A percentile compares a stretch with the other conserved stretches of the same genome.
Conservation (phyloP, 2,113 vertebrate species). For the Alectura lathami region DNA sequence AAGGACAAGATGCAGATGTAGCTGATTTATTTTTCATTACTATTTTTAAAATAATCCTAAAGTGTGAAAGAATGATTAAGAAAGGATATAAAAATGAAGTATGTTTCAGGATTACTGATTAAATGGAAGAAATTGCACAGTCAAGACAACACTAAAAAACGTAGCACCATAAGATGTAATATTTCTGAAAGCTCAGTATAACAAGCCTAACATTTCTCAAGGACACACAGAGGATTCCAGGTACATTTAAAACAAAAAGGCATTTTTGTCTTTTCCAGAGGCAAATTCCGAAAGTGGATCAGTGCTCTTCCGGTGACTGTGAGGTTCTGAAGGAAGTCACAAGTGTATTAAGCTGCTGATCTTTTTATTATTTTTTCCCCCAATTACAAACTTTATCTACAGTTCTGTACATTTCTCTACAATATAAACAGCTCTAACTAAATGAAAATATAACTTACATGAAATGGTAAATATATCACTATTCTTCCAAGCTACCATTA, state of each 20-base stretch:
- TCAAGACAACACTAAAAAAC: background rate
- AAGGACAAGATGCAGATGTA: background rate
- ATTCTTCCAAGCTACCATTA: background rate
- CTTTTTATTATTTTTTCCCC: background rate
- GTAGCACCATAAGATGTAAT: slow-evolving; percentile 34
- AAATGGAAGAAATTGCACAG: background rate
- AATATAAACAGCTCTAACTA: background rate
- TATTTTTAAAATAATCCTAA: background rate
- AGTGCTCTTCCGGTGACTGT: background rate
- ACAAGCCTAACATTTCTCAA: background rate
- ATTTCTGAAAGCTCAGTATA: slow-evolving; percentile 35
- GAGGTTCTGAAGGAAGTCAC: background rate
- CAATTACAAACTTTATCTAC: background rate
- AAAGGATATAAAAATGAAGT: background rate
- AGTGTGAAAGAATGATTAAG: background rate
- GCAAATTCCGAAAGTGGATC: background rate
- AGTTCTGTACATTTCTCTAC: background rate
- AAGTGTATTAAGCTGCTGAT: background rate
- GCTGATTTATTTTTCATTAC: background rate
- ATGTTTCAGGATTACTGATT: slow-evolving; percentile 1
- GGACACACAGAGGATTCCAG: background rate
- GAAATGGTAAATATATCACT: background rate
- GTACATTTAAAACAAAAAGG: background rate
- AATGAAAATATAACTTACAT: background rate
- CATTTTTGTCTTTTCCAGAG: background rate